Evolutionary conservation across 2,888 invertebrate species (phyloP), one percentile per base, ranked within the genome.

Genomic region (Belgica antarctica): DNA sequence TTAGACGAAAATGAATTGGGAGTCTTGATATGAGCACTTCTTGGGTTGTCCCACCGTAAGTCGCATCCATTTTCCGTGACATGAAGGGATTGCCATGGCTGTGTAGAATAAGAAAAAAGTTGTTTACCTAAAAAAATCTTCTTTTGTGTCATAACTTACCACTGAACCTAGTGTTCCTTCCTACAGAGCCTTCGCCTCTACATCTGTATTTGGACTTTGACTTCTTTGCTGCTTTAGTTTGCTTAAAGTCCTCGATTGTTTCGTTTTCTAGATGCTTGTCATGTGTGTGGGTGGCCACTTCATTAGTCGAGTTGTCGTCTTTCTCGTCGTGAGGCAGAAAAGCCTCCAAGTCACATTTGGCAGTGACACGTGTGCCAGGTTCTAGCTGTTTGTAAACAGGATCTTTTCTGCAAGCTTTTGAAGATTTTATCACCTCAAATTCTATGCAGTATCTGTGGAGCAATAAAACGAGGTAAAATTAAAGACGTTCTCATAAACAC

Each of bases 51-150:
- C 79, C 0, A 83, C 77, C 72, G 81, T 81, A 70, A 83, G 77
- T 62, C 92, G 85, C 61, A 89, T 81, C 94, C 94, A 94, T 77
- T 92, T 91, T 41, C 94, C 94, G 76, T 91, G 91, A 79, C 94
- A 94, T 75, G 92, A 90, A 0, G 90, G 89, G n/a, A 89, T 89
- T 61, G 90, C 87, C 31, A 94, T 83, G 34, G 92, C n/a, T n/a
- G n/a, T n/a, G n/a, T n/a, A n/a, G n/a, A n/a, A n/a, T n/a, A n/a
- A n/a, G n/a, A n/a, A n/a, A n/a, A n/a, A n/a, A n/a, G n/a, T n/a
- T n/a, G n/a, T n/a, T n/a, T n/a, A n/a, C n/a, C n/a, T n/a, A n/a
- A n/a, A n/a, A n/a, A n/a, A n/a, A n/a, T n/a, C n/a, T n/a, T n/a
- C n/a, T n/a, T n/a, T n/a, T n/a, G n/a, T n/a, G n/a, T n/a, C n/a